Evolutionary conservation across 2,113 vertebrate genomes (phyloP).

Genomic region (Cyprinodon tularosa): DNA sequence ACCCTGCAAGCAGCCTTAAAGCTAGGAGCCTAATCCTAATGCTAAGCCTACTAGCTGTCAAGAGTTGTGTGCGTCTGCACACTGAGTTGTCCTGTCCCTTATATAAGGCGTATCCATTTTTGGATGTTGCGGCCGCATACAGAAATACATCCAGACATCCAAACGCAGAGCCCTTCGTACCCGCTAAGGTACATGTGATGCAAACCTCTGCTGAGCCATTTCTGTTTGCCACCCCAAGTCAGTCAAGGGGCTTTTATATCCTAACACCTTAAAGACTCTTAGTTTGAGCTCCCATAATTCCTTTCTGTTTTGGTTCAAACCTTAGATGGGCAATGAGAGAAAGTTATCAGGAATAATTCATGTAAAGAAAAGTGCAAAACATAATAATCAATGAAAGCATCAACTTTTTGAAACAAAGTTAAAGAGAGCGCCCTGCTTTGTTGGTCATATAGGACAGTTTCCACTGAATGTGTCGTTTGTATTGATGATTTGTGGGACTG

Average conservation of each 20-base stretch:
- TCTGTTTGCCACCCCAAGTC: neutral
- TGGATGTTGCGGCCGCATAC: slow-evolving; percentile 8
- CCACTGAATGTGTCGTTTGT: neutral
- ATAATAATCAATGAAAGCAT: too few species aligned
- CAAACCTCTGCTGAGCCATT: neutral
- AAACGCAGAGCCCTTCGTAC: neutral
- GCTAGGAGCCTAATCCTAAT: slow-evolving; percentile 72
- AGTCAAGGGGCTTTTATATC: neutral
- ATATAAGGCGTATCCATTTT: slow-evolving; percentile 55
- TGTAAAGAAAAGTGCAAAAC: too few species aligned
- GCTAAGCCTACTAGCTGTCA: slow-evolving; percentile 78
- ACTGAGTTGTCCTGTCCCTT: slow-evolving; percentile 51
- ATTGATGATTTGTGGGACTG: neutral
- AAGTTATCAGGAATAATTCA: too few species aligned
- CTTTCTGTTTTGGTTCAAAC: neutral
- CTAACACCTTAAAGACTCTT: neutral
- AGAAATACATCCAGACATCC: slow-evolving; percentile 13
- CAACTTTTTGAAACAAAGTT: too few species aligned
- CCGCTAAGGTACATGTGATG: neutral
- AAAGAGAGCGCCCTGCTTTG: neutral
- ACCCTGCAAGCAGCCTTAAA: slow-evolving; percentile 48
- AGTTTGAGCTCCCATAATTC: neutral
- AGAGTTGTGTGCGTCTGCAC: slow-evolving; percentile 64
- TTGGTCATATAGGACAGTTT: neutral
- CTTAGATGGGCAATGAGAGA: neutral